A percentile compares a stretch with the other conserved stretches of the same genome.
phyloP scores from a whole-genome alignment of 1,140 invertebrate species.

The Ladona fulva region DNA sequence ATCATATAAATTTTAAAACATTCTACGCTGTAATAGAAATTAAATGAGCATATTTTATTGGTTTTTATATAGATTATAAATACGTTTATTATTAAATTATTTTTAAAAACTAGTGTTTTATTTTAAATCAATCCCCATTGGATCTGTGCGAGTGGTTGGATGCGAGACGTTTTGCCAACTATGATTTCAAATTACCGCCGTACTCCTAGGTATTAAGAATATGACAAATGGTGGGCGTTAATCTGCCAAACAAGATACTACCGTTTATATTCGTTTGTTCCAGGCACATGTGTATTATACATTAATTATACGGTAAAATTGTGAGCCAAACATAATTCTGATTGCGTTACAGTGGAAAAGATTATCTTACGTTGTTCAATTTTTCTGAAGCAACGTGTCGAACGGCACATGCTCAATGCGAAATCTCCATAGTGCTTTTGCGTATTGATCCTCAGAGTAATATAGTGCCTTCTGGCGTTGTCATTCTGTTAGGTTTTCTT shows the following conservation, averaged over 20 bases:
- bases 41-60: no score
- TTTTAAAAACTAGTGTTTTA: no score
- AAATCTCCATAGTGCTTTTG: background rate
- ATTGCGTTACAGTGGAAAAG: background rate
- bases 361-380: background rate
- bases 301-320: no score
- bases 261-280: background rate
- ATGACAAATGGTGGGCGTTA: background rate
- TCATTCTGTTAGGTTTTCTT: background rate
- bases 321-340: no score
- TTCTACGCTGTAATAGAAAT: no score
- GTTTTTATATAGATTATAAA: no score
- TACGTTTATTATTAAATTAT: no score
- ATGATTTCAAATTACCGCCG: background rate
- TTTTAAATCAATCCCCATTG: no score
- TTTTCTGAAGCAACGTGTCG: background rate
- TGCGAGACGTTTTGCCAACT: no score
- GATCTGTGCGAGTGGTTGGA: no score
- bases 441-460: conserved; percentile 5
- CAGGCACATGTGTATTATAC: no score
- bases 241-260: background rate
- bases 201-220: background rate
- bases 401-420: background rate
- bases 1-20: no score
- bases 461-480: conserved; percentile 7